Conservation (phyloP, 2,888 invertebrate species). For the Bellardia pandia region DNA sequence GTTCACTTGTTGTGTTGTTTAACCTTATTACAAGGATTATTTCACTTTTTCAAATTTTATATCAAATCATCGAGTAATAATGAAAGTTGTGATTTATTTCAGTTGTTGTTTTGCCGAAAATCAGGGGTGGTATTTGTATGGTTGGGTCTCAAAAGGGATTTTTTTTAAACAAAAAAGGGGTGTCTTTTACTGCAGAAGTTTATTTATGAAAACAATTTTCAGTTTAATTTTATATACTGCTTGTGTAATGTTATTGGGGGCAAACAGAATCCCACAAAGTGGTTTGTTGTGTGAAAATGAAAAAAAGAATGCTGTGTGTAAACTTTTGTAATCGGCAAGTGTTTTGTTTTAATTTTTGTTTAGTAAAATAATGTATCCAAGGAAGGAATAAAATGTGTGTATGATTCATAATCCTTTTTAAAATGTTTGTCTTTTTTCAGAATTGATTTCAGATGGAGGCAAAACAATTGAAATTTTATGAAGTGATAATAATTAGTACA, state of each 20-base stretch:
- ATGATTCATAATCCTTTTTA: not conserved
- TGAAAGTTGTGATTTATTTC: slow-evolving; percentile 66
- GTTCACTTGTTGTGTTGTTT: slow-evolving; percentile 63
- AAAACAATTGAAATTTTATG: no score
- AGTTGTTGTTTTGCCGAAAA: slow-evolving; percentile 19
- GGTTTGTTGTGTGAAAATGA: slow-evolving; percentile 37
- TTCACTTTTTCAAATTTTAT: slow-evolving; percentile 61
- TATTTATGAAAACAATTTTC: slow-evolving; percentile 15
- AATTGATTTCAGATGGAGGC: no score
- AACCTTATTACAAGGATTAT: slow-evolving; percentile 71
- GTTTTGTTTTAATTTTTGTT: slow-evolving; percentile 52
- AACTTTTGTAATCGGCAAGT: slow-evolving; percentile 57
- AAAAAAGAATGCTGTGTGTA: slow-evolving; percentile 42
- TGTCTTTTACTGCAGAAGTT: slow-evolving; percentile 41
- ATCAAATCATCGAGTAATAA: slow-evolving; percentile 66
- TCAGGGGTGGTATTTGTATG: slow-evolving; percentile 6
- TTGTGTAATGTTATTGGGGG: slow-evolving; percentile 36
- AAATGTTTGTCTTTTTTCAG: no score
- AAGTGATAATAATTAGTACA: no score
- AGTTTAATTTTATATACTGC: not conserved
- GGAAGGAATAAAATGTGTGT: not conserved
- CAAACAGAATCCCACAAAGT: slow-evolving; percentile 52
- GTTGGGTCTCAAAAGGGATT: slow-evolving; percentile 2
- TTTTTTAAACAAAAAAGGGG: slow-evolving; percentile 29
- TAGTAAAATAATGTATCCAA: slow-evolving; percentile 27